phyloP scores from a whole-genome alignment of 2,113 vertebrate genomes.

The Vombatus ursinus region DNA sequence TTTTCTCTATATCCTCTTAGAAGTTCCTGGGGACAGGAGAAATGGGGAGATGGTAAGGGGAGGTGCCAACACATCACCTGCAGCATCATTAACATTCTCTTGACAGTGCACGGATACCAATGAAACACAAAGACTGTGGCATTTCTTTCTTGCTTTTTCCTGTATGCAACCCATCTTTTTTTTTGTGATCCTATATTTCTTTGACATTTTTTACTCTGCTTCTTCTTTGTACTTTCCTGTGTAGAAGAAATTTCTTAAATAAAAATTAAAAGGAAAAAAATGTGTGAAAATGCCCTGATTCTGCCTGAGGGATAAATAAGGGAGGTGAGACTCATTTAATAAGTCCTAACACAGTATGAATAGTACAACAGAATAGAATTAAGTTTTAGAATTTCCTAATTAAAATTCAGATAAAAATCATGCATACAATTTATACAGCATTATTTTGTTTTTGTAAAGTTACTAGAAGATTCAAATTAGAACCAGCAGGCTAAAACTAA shows the following conservation, averaged over 20 bases:
- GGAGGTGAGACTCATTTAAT: neutral
- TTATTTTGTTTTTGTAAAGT: neutral
- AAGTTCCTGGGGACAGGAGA: too few species aligned
- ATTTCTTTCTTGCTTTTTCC: neutral
- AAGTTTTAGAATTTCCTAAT: neutral
- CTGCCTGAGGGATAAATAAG: neutral
- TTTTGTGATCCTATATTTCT: neutral
- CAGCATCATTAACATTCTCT: neutral
- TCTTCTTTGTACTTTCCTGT: neutral
- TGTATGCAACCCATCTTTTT: neutral
- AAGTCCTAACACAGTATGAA: neutral
- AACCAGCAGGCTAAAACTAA: neutral
- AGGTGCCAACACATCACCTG: too few species aligned
- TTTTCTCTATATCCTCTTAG: too few species aligned
- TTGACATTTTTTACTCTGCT: neutral
- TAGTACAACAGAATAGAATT: neutral
- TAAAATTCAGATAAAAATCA: neutral
- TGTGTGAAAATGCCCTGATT: neutral
- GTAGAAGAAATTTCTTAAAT: neutral
- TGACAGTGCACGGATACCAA: neutral
- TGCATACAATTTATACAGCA: neutral
- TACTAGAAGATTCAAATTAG: neutral
- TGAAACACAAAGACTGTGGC: neutral
- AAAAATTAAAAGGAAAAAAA: neutral
- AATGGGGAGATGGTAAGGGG: too few species aligned